Conservation (phyloP, 1,140 invertebrate genomes). For the Capitella teleta region DNA sequence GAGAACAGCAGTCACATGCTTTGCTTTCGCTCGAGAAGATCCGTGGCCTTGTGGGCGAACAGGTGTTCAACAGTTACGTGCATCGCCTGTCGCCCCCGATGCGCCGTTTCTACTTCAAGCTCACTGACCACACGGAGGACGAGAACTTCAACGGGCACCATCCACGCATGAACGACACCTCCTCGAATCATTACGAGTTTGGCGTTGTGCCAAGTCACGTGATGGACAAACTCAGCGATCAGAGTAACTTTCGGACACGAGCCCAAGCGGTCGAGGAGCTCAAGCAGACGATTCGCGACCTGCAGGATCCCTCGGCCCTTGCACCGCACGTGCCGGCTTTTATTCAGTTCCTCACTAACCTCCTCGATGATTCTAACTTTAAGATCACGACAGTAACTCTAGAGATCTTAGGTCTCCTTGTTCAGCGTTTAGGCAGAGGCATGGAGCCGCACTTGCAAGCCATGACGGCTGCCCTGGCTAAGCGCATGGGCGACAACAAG, state of each 20-base stretch:
- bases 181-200: constrained; percentile 26
- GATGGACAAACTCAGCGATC: constrained; percentile 34
- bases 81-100: constrained; percentile 27
- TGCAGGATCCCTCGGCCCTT: constrained; percentile 32
- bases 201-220: constrained; percentile 38
- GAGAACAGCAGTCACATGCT: constrained; percentile 28
- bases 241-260: constrained; percentile 34
- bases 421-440: constrained; percentile 29
- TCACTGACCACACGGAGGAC: constrained; percentile 16
- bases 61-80: constrained; percentile 30
- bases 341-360: constrained; percentile 48
- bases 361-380: constrained; percentile 50
- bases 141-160: neutral
- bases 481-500: constrained; percentile 50
- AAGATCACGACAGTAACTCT: constrained; percentile 49
- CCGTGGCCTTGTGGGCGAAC: constrained; percentile 28
- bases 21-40: constrained; percentile 34
- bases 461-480: constrained; percentile 43
- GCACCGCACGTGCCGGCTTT: constrained; percentile 53
- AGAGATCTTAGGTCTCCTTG: constrained; percentile 45
- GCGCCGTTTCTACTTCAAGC: constrained; percentile 27
- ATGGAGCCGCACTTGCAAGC: constrained; percentile 35
- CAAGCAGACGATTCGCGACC: constrained; percentile 25
- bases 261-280: constrained; percentile 38
- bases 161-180: neutral